Percentiles rank a stretch among this genome's conserved stretches.
Conservation (phyloP, 2,888 invertebrate genomes). For the Ectemnius lituratus region DNA sequence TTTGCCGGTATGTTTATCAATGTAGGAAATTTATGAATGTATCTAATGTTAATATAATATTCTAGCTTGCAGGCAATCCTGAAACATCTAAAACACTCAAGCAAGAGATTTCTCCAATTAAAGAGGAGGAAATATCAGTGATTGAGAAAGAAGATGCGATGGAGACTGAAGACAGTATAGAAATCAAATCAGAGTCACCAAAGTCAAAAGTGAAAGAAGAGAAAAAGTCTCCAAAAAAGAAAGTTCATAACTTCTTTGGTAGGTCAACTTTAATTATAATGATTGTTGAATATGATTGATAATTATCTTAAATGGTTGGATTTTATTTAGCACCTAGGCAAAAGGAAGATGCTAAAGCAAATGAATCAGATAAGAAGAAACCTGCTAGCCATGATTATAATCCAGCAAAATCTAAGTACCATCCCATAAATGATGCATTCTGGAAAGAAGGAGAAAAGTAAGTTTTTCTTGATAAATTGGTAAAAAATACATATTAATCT, state of each 20-base stretch:
- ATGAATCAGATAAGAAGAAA: slow-evolving; percentile 53
- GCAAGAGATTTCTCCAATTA: slow-evolving; percentile 50
- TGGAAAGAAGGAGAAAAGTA: slow-evolving; percentile 88
- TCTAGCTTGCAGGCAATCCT: slow-evolving; percentile 56
- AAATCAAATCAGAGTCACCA: slow-evolving; percentile 45
- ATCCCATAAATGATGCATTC: slow-evolving; percentile 90
- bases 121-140: slow-evolving; percentile 37
- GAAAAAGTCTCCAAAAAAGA: slow-evolving; percentile 47
- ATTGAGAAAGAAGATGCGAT: background rate
- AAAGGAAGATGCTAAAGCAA: slow-evolving; percentile 52
- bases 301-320: slow-evolving; percentile 16
- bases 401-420: slow-evolving; percentile 86
- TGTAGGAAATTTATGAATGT: slow-evolving; percentile 12
- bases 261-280: slow-evolving; percentile 28
- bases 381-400: slow-evolving; percentile 80
- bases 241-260: slow-evolving; percentile 67
- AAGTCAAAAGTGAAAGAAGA: slow-evolving; percentile 43
- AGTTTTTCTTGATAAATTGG: slow-evolving; percentile 52
- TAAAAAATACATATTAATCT: background rate
- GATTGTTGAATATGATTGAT: background rate
- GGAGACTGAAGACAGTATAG: slow-evolving; percentile 9
- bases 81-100: slow-evolving; percentile 54
- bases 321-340: slow-evolving; percentile 53
- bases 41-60: slow-evolving; percentile 17
- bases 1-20: slow-evolving; percentile 51